A percentile compares a stretch with the other conserved stretches of the same genome.
These are phyloP conservation scores for Cheilosia soror DNA, from an alignment of 2,888 invertebrate species.

Conservation along the genomic window DNA sequence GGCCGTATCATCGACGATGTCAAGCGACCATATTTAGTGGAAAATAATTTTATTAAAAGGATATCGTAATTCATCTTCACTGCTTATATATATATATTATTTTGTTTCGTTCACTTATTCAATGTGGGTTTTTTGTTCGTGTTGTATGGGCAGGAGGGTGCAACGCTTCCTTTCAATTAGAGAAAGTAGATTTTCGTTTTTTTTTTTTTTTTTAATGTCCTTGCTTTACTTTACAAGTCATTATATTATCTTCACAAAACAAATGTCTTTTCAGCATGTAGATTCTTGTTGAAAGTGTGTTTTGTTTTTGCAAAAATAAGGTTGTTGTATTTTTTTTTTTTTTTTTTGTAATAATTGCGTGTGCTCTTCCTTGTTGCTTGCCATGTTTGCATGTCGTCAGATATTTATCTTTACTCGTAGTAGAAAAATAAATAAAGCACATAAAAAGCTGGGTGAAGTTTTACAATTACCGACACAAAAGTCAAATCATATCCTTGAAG, in stretches of 20 bases:
- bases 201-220: conserved; percentile 56
- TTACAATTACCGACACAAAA: conserved; percentile 70
- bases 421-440: conserved; percentile 67
- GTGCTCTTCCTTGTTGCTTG: conserved; percentile 67
- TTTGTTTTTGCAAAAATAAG: conserved; percentile 50
- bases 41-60: conserved; percentile 72
- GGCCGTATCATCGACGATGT: conserved; percentile 57
- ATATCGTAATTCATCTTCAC: conserved; percentile 69
- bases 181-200: conserved; percentile 68
- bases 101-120: conserved; percentile 32
- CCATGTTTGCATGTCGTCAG: conserved; percentile 73
- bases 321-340: neutral
- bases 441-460: conserved; percentile 68
- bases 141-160: conserved; percentile 42
- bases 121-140: conserved; percentile 14
- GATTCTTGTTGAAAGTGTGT: conserved; percentile 43
- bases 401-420: conserved; percentile 70
- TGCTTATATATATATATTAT: conserved; percentile 12
- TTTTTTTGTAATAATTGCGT: conserved; percentile 68
- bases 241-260: conserved; percentile 66
- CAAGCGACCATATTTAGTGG: conserved; percentile 67
- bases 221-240: conserved; percentile 67
- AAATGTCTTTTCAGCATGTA: conserved; percentile 71
- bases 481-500: conserved; percentile 64
- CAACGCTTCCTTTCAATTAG: conserved; percentile 69